phyloP scores from a whole-genome alignment of 2,113 vertebrate species.

The Xiphophorus hellerii region DNA sequence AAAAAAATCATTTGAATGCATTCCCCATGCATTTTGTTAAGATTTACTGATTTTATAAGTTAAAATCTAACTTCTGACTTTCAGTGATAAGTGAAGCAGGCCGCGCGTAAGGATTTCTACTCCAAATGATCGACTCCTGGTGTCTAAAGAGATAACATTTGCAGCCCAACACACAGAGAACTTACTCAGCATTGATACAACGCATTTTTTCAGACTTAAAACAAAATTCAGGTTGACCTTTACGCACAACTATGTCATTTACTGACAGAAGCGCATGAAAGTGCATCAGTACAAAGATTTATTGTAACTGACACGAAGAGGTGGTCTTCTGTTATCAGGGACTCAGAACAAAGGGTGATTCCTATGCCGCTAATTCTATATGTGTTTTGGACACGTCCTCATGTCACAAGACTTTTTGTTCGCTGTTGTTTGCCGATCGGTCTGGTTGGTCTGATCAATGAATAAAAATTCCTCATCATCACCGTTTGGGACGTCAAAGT shows the following conservation, averaged over 20 bases:
- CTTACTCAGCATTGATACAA: no score
- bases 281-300: neutral
- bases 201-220: no score
- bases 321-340: neutral
- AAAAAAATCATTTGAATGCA: no score
- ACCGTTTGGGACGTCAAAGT: slow-evolving; percentile 38
- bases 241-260: neutral
- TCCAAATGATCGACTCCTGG: no score
- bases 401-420: neutral
- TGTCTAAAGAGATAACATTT: no score
- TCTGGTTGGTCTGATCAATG: slow-evolving; percentile 1
- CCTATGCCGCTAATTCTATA: no score
- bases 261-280: neutral
- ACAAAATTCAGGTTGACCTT: neutral
- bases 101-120: no score
- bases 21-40: no score
- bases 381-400: neutral
- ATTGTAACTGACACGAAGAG: neutral
- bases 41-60: no score
- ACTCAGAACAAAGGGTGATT: neutral
- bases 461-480: slow-evolving; percentile 32
- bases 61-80: no score
- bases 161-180: no score
- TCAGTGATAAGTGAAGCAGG: no score
- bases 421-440: neutral